Percentiles rank a stretch among this genome's conserved stretches.
phyloP scores from a whole-genome alignment of 2,888 invertebrate genomes.

The Zele albiditarsus region DNA sequence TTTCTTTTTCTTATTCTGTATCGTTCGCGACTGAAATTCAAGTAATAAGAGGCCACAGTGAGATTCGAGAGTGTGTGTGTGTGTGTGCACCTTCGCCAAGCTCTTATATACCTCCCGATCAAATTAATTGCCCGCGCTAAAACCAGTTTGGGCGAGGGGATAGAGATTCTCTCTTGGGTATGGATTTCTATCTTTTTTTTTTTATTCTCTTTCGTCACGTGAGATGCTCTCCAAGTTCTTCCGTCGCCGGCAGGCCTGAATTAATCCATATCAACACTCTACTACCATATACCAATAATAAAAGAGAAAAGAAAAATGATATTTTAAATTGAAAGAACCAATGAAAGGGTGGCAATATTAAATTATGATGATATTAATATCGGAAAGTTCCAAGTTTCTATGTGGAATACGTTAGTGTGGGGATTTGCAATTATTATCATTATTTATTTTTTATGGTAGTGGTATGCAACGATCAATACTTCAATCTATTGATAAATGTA shows the following conservation, averaged over 20 bases:
- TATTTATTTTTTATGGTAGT: background rate
- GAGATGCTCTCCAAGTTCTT: slow-evolving; percentile 34
- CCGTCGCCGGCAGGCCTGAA: slow-evolving; percentile 39
- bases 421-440: too few species aligned
- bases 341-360: background rate
- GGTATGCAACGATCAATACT: slow-evolving; percentile 19
- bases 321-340: background rate
- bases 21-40: slow-evolving; percentile 21
- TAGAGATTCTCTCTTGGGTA: slow-evolving; percentile 32
- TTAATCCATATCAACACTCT: slow-evolving; percentile 41
- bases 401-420: too few species aligned
- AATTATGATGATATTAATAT: too few species aligned
- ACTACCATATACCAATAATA: background rate
- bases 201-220: slow-evolving; percentile 8
- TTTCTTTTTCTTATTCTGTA: background rate
- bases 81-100: slow-evolving; percentile 32
- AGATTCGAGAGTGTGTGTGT: slow-evolving; percentile 11
- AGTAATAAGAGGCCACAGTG: slow-evolving; percentile 1
- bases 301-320: background rate
- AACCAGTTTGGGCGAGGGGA: slow-evolving; percentile 59
- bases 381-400: too few species aligned
- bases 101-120: slow-evolving; percentile 50
- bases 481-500: background rate
- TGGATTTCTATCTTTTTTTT: slow-evolving; percentile 1
- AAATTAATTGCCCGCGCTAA: slow-evolving; percentile 60